Evolutionary conservation across 2,113 vertebrate genomes (phyloP).

Genomic region (Thermophis baileyi): DNA sequence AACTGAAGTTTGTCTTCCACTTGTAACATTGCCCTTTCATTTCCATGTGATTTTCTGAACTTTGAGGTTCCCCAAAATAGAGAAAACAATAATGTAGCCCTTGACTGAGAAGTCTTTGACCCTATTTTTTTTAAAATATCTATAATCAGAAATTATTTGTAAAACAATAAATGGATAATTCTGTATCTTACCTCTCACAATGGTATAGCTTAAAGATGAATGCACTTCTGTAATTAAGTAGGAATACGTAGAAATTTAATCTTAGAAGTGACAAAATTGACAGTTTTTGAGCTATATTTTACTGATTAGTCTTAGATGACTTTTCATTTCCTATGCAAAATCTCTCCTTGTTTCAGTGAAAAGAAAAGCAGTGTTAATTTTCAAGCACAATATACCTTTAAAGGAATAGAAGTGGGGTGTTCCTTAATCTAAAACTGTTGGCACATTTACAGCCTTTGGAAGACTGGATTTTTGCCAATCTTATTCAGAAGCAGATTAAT

Average conservation of each 20-base stretch:
- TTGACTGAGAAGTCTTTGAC: background rate
- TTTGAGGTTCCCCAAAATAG: background rate
- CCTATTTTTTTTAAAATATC: no score
- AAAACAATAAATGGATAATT: background rate
- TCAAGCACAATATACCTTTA: background rate
- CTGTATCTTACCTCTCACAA: background rate
- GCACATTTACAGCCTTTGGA: background rate
- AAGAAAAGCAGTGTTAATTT: background rate
- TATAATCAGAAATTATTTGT: background rate
- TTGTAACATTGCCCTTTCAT: background rate
- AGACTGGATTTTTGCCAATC: background rate
- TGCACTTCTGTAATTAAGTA: background rate
- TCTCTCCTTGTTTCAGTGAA: background rate
- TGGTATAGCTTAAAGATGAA: background rate
- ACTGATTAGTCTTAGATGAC: background rate
- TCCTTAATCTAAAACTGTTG: background rate
- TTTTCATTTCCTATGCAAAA: background rate
- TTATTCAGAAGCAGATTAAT: background rate
- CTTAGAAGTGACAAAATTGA: background rate
- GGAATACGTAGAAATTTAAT: background rate
- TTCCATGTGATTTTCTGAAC: background rate
- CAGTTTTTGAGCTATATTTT: background rate
- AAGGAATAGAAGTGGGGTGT: background rate
- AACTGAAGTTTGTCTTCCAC: background rate
- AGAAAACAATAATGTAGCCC: background rate